phyloP scores from a whole-genome alignment of 2,797 vertebrate genomes.

The Corythornis leucogaster region DNA sequence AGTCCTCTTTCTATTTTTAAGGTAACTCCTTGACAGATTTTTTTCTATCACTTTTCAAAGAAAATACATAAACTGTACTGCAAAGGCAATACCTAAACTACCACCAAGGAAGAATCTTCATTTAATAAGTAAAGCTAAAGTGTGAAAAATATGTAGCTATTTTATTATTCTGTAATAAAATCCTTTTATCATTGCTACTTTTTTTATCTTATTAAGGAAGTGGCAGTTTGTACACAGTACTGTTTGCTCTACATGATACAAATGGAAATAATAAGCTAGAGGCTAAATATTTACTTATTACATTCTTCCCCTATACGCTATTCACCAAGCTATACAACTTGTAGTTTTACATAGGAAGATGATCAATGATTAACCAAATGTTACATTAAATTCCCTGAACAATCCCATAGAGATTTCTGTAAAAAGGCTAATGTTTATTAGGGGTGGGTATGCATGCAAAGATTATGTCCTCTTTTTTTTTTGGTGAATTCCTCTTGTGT shows the following conservation, averaged over 20 bases:
- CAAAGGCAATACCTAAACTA: not conserved
- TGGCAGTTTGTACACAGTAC: slow-evolving; percentile 6
- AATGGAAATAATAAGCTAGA: slow-evolving; percentile 40
- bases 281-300: slow-evolving; percentile 63
- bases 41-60: not conserved
- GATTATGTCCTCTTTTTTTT: not conserved
- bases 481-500: not conserved
- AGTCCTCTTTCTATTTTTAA: not conserved
- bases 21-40: not conserved
- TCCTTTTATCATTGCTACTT: slow-evolving; percentile 7
- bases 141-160: not conserved
- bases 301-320: slow-evolving; percentile 54
- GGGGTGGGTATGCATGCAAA: not conserved
- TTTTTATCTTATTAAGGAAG: slow-evolving; percentile 37
- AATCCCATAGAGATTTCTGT: not conserved
- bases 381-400: not conserved
- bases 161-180: not conserved
- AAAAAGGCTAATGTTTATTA: slow-evolving; percentile 13
- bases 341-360: slow-evolving; percentile 13
- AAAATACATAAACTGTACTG: not conserved
- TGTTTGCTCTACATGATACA: slow-evolving; percentile 15
- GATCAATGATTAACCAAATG: slow-evolving; percentile 63
- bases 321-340: slow-evolving; percentile 9
- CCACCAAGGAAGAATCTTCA: not conserved
- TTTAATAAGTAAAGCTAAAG: not conserved